phyloP scores from a whole-genome alignment of 2,113 vertebrate genomes.

The Morphnarchus princeps region DNA sequence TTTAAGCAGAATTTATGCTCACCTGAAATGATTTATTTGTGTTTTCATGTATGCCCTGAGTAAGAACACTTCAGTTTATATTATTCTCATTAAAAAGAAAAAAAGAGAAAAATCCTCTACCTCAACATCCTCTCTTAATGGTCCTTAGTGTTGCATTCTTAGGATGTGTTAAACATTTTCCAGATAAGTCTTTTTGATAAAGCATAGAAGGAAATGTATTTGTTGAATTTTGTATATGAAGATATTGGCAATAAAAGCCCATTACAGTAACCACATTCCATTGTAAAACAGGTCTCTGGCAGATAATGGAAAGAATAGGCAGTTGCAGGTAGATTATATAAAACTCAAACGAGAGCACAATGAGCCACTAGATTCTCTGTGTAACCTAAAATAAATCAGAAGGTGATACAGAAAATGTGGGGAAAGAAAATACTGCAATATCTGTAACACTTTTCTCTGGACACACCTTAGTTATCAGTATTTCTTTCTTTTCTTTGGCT shows the following conservation, averaged over 20 bases:
- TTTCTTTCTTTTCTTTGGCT: neutral
- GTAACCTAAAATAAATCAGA: neutral
- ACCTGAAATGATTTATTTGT: slow-evolving; percentile 37
- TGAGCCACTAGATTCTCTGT: neutral
- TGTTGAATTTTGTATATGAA: slow-evolving; percentile 1
- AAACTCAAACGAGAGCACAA: neutral
- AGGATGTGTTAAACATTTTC: neutral
- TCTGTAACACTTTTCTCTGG: neutral
- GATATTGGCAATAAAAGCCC: neutral
- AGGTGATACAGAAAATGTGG: neutral
- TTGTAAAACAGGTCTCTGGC: neutral
- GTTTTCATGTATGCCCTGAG: neutral
- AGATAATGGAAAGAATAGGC: neutral
- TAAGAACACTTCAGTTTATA: slow-evolving; percentile 18
- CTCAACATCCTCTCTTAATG: neutral
- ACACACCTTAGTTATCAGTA: neutral
- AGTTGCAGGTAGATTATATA: neutral
- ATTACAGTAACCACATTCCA: neutral
- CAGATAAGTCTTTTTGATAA: neutral
- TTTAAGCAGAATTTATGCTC: neutral
- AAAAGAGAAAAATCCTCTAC: neutral
- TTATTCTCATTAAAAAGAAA: slow-evolving; percentile 40
- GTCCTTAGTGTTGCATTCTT: neutral
- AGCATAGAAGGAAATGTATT: neutral
- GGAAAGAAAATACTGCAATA: neutral